Conservation (phyloP, 2,113 vertebrate genomes). For the Peromyscus maniculatus region DNA sequence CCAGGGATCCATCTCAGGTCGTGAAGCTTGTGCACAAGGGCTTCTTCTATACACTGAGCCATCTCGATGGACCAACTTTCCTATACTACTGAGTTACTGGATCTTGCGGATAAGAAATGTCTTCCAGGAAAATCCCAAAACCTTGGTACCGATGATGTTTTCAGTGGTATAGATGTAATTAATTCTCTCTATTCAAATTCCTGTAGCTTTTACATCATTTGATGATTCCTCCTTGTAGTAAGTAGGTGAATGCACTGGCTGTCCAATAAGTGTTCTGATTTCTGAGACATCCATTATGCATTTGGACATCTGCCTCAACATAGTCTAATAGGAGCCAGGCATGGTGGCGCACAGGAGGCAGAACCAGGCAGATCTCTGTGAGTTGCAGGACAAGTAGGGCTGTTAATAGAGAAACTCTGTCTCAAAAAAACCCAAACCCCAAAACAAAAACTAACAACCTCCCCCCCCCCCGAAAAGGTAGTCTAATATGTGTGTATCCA, state of each 20-base stretch:
- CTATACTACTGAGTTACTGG: background rate
- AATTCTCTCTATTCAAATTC: background rate
- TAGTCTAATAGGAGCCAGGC: background rate
- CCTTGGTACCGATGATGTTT: background rate
- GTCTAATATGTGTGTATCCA: background rate
- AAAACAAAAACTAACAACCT: too few relatives aligned
- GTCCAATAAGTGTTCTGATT: background rate
- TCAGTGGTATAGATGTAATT: background rate
- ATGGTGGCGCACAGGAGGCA: background rate
- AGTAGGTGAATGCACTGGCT: background rate
- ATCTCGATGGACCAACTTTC: background rate
- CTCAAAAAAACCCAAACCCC: too few relatives aligned
- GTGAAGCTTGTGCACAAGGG: too few relatives aligned
- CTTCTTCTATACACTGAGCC: background rate
- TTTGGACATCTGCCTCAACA: background rate
- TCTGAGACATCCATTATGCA: background rate
- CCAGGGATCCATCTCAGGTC: background rate
- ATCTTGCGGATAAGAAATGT: background rate
- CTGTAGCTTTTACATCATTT: background rate
- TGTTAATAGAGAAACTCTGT: background rate
- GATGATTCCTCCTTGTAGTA: background rate
- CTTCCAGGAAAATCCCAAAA: slow-evolving; percentile 26
- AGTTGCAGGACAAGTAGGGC: background rate
- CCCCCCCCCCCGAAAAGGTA: background rate
- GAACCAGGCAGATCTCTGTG: too few relatives aligned